phyloP scores from a whole-genome alignment of 2,113 vertebrate genomes.

The Macrotis lagotis region DNA sequence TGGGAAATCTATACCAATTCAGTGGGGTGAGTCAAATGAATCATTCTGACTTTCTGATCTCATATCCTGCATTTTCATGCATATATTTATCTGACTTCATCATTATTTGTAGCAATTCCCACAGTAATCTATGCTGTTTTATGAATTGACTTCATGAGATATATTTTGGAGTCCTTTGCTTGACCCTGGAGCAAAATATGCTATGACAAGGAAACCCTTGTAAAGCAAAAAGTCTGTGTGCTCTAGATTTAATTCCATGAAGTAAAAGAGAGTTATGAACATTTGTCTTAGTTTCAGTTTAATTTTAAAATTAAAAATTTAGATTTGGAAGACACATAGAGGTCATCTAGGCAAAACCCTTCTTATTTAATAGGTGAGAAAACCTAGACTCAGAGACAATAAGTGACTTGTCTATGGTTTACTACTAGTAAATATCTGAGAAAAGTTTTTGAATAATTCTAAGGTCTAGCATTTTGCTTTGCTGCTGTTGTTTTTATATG shows the following conservation, averaged over 20 bases:
- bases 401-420: too few relatives aligned
- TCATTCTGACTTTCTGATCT: background rate
- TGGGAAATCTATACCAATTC: constrained; percentile 20
- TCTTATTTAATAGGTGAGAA: too few relatives aligned
- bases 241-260: constrained; percentile 1
- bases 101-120: constrained; percentile 42
- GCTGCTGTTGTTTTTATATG: too few relatives aligned
- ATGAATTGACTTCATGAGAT: constrained; percentile 37
- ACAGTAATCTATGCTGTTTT: background rate
- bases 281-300: background rate
- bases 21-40: background rate
- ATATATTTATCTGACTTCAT: background rate
- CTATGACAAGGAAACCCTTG: background rate
- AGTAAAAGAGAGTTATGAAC: background rate
- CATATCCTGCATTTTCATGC: background rate
- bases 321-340: background rate
- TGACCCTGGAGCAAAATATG: background rate
- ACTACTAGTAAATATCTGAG: too few relatives aligned
- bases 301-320: background rate
- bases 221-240: background rate
- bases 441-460: too few relatives aligned
- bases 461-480: too few relatives aligned
- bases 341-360: too few relatives aligned
- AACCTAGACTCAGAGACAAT: too few relatives aligned
- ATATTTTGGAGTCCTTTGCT: constrained; percentile 36